Conservation (phyloP, 2,113 vertebrate genomes). For the Brienomyrus longianalis region DNA sequence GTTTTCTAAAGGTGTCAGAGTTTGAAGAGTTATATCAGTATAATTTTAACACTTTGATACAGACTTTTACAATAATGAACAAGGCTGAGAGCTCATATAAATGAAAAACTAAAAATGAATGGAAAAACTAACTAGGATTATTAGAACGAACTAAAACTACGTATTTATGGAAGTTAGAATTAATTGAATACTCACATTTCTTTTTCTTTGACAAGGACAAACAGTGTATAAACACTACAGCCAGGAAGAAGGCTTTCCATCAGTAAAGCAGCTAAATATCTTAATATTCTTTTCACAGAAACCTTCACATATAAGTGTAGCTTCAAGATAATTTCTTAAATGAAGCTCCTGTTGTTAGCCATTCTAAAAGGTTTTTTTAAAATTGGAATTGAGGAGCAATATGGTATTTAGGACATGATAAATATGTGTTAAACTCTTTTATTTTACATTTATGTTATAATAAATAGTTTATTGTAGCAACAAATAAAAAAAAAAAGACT, state of each 20-base stretch:
- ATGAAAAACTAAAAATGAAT: not conserved
- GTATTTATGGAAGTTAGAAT: not conserved
- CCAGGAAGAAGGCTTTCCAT: not conserved
- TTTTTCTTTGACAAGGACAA: not conserved
- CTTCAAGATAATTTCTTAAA: not conserved
- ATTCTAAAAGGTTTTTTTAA: not conserved
- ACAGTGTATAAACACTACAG: not conserved
- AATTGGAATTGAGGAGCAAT: not conserved
- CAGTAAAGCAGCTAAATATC: not conserved
- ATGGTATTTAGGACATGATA: not conserved
- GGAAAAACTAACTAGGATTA: not conserved
- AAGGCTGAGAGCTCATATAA: not conserved
- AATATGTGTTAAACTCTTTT: not conserved
- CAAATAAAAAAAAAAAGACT: not conserved
- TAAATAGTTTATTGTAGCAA: not conserved
- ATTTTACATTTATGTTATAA: not conserved
- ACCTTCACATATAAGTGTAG: not conserved
- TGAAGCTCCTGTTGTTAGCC: not conserved
- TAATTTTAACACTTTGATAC: not conserved
- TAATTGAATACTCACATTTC: not conserved
- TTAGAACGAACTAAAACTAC: not conserved
- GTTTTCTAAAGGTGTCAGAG: not conserved
- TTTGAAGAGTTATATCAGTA: not conserved
- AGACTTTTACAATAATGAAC: not conserved
- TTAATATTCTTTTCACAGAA: not conserved